Percentiles rank a stretch among this genome's conserved stretches.
Conservation (phyloP, 2,888 invertebrate species). For the Phyllotreta cruciferae region DNA sequence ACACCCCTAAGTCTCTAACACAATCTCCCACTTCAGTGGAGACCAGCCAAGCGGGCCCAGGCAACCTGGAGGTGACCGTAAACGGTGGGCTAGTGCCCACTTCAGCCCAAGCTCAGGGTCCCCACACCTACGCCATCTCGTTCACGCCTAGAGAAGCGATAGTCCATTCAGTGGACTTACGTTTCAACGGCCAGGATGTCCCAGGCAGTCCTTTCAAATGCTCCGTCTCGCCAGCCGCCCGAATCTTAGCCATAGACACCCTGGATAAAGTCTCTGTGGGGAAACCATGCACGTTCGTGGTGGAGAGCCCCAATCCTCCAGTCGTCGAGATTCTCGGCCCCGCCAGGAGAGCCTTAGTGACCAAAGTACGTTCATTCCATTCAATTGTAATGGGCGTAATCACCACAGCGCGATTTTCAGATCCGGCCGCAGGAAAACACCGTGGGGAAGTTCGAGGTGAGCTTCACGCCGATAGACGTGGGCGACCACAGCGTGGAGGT, state of each 20-base stretch:
- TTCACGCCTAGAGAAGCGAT: conserved; percentile 94
- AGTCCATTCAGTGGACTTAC: conserved; percentile 90
- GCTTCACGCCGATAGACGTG: conserved; percentile 86
- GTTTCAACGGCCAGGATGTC: conserved; percentile 96
- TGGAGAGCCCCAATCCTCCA: conserved; percentile 85
- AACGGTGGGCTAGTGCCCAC: conserved; percentile 97
- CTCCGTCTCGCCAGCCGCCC: conserved; percentile 80
- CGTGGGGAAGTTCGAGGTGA: conserved; percentile 60
- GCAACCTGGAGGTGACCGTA: conserved; percentile 97
- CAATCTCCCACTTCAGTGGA: conserved; percentile 71
- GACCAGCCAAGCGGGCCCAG: conserved; percentile 97
- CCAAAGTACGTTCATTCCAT: conserved; percentile 60
- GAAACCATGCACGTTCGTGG: conserved; percentile 81
- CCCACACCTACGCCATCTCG: conserved; percentile 95
- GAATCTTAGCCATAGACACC: conserved; percentile 82
- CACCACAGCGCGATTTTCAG: too few relatives aligned
- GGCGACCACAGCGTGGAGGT: conserved; percentile 94
- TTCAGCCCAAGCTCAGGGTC: conserved; percentile 95
- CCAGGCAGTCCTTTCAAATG: conserved; percentile 89
- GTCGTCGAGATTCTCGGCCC: conserved; percentile 83
- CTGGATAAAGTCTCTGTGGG: conserved; percentile 91
- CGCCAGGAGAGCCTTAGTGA: conserved; percentile 73
- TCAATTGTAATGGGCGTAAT: too few relatives aligned
- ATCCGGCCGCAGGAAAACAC: conserved; percentile 59
- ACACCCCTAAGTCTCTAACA: not conserved